Percentiles rank a stretch among this genome's conserved stretches.
Conservation (phyloP, 2,888 invertebrate genomes). For the Drymonia ruficornis region DNA sequence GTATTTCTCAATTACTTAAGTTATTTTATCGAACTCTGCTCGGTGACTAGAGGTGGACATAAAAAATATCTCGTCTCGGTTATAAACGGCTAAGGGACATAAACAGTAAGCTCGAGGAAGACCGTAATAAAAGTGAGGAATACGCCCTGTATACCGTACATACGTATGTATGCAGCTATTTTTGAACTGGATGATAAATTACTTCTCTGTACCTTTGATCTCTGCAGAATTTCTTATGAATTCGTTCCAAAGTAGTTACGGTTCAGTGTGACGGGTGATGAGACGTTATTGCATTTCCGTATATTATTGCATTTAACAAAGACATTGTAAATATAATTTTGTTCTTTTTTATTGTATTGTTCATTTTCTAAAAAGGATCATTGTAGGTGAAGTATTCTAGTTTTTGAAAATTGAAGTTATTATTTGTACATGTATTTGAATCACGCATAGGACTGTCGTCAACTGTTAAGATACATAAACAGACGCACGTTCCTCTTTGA, state of each 20-base stretch:
- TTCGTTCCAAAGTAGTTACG: conserved; percentile 13
- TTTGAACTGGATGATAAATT: conserved; percentile 50
- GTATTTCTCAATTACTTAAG: conserved; percentile 1
- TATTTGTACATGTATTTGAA: no score
- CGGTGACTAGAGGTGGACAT: conserved; percentile 43
- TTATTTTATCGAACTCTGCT: conserved; percentile 50
- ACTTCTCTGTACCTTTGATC: conserved; percentile 45
- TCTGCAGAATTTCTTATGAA: conserved; percentile 43
- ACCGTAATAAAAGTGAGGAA: conserved; percentile 61
- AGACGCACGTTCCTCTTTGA: no score
- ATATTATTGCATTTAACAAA: conserved; percentile 14
- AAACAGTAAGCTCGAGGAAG: conserved; percentile 58
- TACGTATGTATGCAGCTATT: conserved; percentile 39
- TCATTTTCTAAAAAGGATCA: not conserved
- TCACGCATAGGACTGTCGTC: no score
- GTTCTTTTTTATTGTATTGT: not conserved
- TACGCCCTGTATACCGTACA: conserved; percentile 38
- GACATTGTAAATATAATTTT: conserved; percentile 1
- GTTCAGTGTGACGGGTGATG: conserved; percentile 12
- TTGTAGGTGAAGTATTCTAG: no score
- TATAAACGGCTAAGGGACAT: conserved; percentile 58
- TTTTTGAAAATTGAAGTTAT: no score
- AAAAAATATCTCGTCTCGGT: conserved; percentile 63
- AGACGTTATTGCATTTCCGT: conserved; percentile 13
- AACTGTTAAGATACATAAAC: no score